Evolutionary conservation across 64 coral and sea anemone genomes (phyloP).

Genomic region (Dendrophyllia cribrosa): DNA sequence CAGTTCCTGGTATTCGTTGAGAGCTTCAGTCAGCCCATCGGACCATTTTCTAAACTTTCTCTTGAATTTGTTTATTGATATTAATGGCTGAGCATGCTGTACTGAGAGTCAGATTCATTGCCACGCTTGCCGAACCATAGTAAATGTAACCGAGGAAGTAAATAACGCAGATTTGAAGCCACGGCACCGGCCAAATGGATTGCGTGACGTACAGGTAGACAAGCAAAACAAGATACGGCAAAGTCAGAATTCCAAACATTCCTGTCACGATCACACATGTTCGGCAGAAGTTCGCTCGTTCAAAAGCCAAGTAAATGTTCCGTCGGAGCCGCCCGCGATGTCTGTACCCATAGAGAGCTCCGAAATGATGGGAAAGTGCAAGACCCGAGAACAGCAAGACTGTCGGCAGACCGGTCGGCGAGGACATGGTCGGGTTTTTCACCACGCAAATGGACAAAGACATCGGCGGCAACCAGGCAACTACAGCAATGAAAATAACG

Average conservation of each 20-base stretch:
- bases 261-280: slow-evolving; percentile 30
- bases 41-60: slow-evolving; percentile 24
- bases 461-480: slow-evolving; percentile 23
- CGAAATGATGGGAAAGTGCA: slow-evolving; percentile 45
- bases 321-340: background rate
- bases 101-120: slow-evolving; percentile 41
- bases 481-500: background rate
- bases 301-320: slow-evolving; percentile 27
- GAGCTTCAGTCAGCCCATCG: background rate
- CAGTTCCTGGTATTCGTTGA: slow-evolving; percentile 21
- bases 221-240: slow-evolving; percentile 14
- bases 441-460: slow-evolving; percentile 12
- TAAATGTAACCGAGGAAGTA: slow-evolving; percentile 49
- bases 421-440: slow-evolving; percentile 50
- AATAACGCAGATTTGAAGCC: slow-evolving; percentile 33
- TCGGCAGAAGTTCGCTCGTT: slow-evolving; percentile 43
- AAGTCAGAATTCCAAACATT: slow-evolving; percentile 21
- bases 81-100: slow-evolving; percentile 3
- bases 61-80: slow-evolving; percentile 33
- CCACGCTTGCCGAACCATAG: slow-evolving; percentile 20
- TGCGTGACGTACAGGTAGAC: slow-evolving; percentile 45
- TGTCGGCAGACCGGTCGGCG: slow-evolving; percentile 52
- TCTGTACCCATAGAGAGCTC: slow-evolving; percentile 21
- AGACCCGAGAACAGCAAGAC: slow-evolving; percentile 29
- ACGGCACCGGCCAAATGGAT: slow-evolving; percentile 16